Evolutionary conservation across 2,888 invertebrate genomes (phyloP).

Genomic region (Caenorhabditis sp.): DNA sequence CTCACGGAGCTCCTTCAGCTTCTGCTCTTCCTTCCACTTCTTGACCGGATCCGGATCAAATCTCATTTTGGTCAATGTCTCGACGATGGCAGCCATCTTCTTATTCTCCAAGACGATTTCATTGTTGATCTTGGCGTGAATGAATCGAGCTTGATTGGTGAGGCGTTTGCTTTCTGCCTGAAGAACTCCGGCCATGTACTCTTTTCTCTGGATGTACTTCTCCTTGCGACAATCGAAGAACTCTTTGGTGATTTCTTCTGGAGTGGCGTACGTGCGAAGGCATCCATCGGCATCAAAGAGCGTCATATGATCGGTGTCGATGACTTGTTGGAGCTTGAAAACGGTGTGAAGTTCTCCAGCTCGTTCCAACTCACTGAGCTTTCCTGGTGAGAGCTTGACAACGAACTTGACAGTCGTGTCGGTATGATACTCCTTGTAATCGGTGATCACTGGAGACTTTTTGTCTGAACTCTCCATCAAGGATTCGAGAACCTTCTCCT

Average conservation of each 20-base stretch:
- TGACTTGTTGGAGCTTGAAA: slow-evolving; percentile 92
- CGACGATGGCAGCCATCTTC: slow-evolving; percentile 92
- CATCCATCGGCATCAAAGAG: slow-evolving; percentile 88
- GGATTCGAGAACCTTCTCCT: slow-evolving; percentile 93
- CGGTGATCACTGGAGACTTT: slow-evolving; percentile 79
- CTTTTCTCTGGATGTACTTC: slow-evolving; percentile 92
- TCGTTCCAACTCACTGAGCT: slow-evolving; percentile 85
- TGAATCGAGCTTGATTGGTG: slow-evolving; percentile 92
- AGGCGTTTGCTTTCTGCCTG: slow-evolving; percentile 93
- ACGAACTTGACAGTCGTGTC: slow-evolving; percentile 95
- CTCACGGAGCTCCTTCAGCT: slow-evolving; percentile 57
- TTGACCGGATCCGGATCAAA: slow-evolving; percentile 87
- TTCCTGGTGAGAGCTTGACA: slow-evolving; percentile 88
- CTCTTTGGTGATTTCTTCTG: slow-evolving; percentile 90
- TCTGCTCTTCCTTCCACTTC: slow-evolving; percentile 87
- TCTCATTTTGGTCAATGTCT: slow-evolving; percentile 88
- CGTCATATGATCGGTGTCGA: slow-evolving; percentile 91
- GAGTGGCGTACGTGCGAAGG: slow-evolving; percentile 88
- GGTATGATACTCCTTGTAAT: slow-evolving; percentile 94
- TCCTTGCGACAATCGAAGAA: slow-evolving; percentile 90
- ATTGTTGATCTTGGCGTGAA: slow-evolving; percentile 95
- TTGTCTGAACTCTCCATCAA: slow-evolving; percentile 86
- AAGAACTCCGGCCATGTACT: slow-evolving; percentile 92
- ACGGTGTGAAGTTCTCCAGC: slow-evolving; percentile 94
- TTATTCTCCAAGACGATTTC: slow-evolving; percentile 91